phyloP scores from a whole-genome alignment of 2,888 invertebrate genomes.

The Thymelicus acteon region DNA sequence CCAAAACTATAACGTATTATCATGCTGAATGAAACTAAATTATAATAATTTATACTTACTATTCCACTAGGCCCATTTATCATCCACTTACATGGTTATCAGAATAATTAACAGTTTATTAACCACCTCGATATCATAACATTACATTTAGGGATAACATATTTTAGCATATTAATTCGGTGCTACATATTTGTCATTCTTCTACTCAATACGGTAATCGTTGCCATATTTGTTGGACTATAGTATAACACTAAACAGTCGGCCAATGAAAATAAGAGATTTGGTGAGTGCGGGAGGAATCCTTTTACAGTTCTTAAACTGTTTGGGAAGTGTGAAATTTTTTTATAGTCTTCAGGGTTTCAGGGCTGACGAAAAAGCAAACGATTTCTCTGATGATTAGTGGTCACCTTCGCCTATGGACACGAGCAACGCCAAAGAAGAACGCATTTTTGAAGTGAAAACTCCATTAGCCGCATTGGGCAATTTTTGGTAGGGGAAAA shows the following conservation, averaged over 20 bases:
- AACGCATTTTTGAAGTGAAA: too few relatives aligned
- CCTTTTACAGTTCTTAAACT: too few relatives aligned
- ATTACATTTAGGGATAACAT: slow-evolving; percentile 25
- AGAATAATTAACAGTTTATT: slow-evolving; percentile 22
- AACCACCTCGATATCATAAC: slow-evolving; percentile 9
- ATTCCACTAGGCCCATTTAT: slow-evolving; percentile 24
- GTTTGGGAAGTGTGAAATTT: too few relatives aligned
- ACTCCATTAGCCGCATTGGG: too few relatives aligned
- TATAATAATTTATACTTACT: slow-evolving; percentile 24
- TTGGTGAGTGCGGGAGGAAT: too few relatives aligned
- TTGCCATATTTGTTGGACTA: neutral
- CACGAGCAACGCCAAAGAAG: too few relatives aligned
- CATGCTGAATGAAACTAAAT: slow-evolving; percentile 17
- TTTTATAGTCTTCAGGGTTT: too few relatives aligned
- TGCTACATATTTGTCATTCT: slow-evolving; percentile 20
- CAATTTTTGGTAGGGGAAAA: too few relatives aligned
- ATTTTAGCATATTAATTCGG: slow-evolving; percentile 21
- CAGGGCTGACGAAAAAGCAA: too few relatives aligned
- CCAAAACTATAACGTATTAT: neutral
- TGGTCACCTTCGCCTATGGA: too few relatives aligned
- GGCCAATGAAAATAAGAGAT: too few relatives aligned
- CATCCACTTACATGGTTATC: slow-evolving; percentile 32
- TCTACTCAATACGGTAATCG: slow-evolving; percentile 5
- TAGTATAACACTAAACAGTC: neutral
- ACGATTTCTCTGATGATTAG: too few relatives aligned